Percentiles rank a stretch among this genome's conserved stretches.
These are phyloP conservation scores for Drosophila anomalipes DNA, from an alignment of 2,888 invertebrate species.

Conservation along the genomic window DNA sequence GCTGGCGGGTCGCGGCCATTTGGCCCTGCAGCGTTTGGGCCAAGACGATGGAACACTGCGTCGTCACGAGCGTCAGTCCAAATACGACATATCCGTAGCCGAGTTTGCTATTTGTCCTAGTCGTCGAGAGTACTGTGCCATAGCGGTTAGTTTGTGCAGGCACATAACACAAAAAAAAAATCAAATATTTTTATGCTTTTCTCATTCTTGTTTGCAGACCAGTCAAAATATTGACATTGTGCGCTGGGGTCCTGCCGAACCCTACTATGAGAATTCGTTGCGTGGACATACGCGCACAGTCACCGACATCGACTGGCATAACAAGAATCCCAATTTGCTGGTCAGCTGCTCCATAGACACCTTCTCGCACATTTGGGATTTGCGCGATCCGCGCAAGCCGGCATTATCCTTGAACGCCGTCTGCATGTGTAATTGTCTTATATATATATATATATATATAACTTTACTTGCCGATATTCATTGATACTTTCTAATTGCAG, in stretches of 20 bases:
- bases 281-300: conserved; percentile 94
- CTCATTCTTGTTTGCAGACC: conserved; percentile 87
- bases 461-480: not conserved
- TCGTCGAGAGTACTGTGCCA: conserved; percentile 93
- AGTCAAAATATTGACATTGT: conserved; percentile 95
- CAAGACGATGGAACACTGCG: conserved; percentile 87
- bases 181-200: not conserved
- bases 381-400: conserved; percentile 93
- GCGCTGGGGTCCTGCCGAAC: conserved; percentile 90
- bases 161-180: not conserved
- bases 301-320: conserved; percentile 97
- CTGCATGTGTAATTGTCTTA: conserved; percentile 87
- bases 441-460: not conserved
- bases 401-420: conserved; percentile 94
- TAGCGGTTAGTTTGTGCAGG: conserved; percentile 89
- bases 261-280: conserved; percentile 90
- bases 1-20: conserved; percentile 92
- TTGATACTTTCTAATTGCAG: conserved; percentile 84
- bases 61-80: conserved; percentile 94
- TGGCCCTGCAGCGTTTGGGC: conserved; percentile 90
- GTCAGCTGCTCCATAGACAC: conserved; percentile 97
- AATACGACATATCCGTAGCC: conserved; percentile 96
- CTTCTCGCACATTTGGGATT: conserved; percentile 97
- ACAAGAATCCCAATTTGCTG: conserved; percentile 90
- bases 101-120: conserved; percentile 95